A percentile compares a stretch with the other conserved stretches of the same genome.
These are phyloP conservation scores for Agapornis canus DNA, from an alignment of 2,797 vertebrate genomes.

Conservation along the genomic window DNA sequence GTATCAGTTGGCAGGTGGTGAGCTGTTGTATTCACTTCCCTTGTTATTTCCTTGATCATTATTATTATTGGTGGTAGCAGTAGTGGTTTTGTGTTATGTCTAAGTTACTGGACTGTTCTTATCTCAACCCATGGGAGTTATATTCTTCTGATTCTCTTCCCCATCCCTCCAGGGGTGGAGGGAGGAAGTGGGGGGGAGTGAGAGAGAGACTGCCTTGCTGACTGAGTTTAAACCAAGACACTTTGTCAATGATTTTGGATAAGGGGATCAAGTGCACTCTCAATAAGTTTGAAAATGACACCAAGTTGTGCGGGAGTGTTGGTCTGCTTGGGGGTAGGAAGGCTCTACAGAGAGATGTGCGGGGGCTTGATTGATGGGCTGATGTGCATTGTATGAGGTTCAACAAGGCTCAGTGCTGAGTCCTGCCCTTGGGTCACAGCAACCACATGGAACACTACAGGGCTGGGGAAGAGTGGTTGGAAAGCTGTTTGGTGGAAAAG, in stretches of 20 bases:
- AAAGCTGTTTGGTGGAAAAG: neutral
- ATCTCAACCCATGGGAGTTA: no score
- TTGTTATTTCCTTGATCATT: no score
- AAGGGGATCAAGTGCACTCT: fast-evolving
- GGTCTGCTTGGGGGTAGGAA: neutral
- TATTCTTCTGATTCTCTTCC: no score
- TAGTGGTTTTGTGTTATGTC: no score
- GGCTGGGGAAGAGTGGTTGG: neutral
- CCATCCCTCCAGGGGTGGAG: no score
- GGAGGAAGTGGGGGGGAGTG: no score
- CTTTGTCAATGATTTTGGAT: neutral
- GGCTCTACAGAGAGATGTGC: neutral
- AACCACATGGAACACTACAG: neutral
- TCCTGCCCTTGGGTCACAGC: neutral
- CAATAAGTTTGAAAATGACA: neutral
- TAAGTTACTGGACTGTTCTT: no score
- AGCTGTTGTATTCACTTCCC: no score
- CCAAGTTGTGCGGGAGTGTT: neutral
- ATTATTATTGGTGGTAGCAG: no score
- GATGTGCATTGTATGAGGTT: neutral
- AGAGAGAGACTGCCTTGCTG: no score
- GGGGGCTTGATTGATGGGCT: neutral
- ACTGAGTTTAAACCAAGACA: no score
- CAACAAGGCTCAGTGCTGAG: neutral
- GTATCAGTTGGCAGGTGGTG: no score